Evolutionary conservation across 2,797 vertebrate species (phyloP).

Genomic region (Sebastes hopkinsi): DNA sequence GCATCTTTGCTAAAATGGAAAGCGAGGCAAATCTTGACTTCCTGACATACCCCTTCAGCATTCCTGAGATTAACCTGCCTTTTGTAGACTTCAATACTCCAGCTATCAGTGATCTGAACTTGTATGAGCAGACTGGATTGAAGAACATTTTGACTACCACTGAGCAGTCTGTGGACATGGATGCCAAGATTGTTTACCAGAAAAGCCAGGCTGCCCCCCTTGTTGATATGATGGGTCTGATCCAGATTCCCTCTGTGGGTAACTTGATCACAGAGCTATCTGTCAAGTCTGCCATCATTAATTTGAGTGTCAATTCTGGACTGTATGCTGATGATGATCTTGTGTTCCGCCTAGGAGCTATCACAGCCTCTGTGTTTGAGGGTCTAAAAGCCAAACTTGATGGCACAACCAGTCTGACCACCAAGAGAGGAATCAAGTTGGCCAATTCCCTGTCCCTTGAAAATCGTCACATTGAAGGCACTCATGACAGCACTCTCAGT

Average conservation of each 20-base stretch:
- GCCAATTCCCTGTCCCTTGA: conserved; percentile 88
- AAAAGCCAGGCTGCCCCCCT: conserved; percentile 85
- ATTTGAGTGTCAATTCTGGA: conserved; percentile 85
- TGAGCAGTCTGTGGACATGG: conserved; percentile 88
- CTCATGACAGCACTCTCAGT: conserved; percentile 87
- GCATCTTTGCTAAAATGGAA: conserved; percentile 79
- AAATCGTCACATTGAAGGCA: conserved; percentile 81
- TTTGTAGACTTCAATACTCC: conserved; percentile 80
- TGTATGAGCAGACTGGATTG: conserved; percentile 89
- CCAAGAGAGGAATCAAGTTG: conserved; percentile 89
- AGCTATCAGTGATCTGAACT: conserved; percentile 81
- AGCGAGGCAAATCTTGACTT: conserved; percentile 92
- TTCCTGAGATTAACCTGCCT: conserved; percentile 86
- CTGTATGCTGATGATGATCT: conserved; percentile 89
- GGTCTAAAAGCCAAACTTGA: conserved; percentile 88
- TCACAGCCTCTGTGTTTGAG: conserved; percentile 87
- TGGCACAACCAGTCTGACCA: conserved; percentile 89
- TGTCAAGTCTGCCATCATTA: conserved; percentile 91
- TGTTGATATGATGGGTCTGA: conserved; percentile 76
- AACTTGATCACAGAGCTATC: conserved; percentile 90
- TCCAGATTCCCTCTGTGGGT: conserved; percentile 87
- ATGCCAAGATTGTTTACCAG: conserved; percentile 86
- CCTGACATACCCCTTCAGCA: conserved; percentile 84
- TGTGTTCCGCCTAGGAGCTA: conserved; percentile 85
- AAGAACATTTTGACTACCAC: conserved; percentile 88